phyloP scores from a whole-genome alignment of 2,113 vertebrate genomes.

The Amblyornis subalaris region DNA sequence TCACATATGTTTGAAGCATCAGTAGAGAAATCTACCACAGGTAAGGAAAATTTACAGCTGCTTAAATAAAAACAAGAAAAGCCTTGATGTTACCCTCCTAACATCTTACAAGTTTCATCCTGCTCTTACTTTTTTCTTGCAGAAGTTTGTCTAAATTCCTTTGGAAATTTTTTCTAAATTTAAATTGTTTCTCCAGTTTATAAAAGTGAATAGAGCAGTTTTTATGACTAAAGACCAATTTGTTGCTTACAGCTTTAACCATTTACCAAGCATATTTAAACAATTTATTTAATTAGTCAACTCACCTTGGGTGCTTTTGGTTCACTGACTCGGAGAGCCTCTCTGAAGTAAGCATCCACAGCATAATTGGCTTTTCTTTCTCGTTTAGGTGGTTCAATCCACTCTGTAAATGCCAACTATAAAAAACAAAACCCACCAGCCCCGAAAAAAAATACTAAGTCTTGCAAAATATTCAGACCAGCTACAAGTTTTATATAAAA shows the following conservation, averaged over 20 bases:
- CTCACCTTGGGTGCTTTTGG: conserved; percentile 97
- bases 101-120: not conserved
- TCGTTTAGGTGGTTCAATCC: conserved; percentile 97
- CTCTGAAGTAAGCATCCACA: conserved; percentile 96
- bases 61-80: not conserved
- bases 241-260: not conserved
- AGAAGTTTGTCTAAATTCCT: not conserved
- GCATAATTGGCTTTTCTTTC: conserved; percentile 98
- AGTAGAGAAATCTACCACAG: not conserved
- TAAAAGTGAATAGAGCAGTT: not conserved
- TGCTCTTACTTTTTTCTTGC: not conserved
- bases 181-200: not conserved
- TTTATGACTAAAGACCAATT: not conserved
- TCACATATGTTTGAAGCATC: not conserved
- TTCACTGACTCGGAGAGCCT: conserved; percentile 95
- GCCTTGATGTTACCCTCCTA: not conserved
- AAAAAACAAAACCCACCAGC: not conserved
- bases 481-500: not conserved
- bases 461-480: not conserved
- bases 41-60: not conserved
- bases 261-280: not conserved
- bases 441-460: not conserved
- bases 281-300: not conserved
- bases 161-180: not conserved
- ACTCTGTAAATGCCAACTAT: conserved; percentile 92